These are phyloP conservation scores for Tychaedon coryphoeus DNA, from an alignment of 2,113 vertebrate species.

Conservation along the genomic window DNA sequence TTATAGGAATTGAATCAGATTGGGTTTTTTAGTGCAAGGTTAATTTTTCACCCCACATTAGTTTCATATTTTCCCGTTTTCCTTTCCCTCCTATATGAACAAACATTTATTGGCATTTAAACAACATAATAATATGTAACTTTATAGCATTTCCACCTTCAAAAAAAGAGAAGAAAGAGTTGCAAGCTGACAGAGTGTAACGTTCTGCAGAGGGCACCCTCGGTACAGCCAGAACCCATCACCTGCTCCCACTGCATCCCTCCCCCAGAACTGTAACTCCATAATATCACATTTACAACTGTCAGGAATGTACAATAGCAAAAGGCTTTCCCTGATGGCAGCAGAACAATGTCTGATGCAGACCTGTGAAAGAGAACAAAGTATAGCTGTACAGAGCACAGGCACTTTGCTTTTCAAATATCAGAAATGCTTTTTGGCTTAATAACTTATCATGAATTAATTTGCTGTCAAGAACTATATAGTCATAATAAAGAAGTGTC, in stretches of 20 bases:
- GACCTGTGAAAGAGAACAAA: conserved; percentile 1
- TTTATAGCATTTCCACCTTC: not conserved
- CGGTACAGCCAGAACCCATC: conserved; percentile 18
- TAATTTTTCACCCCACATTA: not conserved
- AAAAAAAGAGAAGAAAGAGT: not conserved
- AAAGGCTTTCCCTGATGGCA: not conserved
- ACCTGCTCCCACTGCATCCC: not conserved
- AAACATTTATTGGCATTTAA: not conserved
- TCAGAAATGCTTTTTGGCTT: not conserved
- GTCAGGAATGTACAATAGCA: not conserved
- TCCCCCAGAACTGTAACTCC: not conserved
- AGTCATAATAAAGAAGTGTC: not conserved
- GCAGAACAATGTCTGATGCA: not conserved
- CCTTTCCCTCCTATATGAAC: not conserved
- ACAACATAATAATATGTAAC: rapidly evolving
- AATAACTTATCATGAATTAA: conserved; percentile 25
- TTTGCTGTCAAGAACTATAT: not conserved
- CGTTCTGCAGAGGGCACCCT: conserved; percentile 72
- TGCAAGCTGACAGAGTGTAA: not conserved
- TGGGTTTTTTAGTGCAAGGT: not conserved
- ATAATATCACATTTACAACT: conserved; percentile 1
- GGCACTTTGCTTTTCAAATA: conserved; percentile 3
- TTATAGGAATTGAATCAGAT: not conserved
- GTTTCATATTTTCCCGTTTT: not conserved
- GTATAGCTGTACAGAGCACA: not conserved